These are phyloP conservation scores for Otus scops DNA, from an alignment of 2,797 vertebrate genomes.

Conservation along the genomic window DNA sequence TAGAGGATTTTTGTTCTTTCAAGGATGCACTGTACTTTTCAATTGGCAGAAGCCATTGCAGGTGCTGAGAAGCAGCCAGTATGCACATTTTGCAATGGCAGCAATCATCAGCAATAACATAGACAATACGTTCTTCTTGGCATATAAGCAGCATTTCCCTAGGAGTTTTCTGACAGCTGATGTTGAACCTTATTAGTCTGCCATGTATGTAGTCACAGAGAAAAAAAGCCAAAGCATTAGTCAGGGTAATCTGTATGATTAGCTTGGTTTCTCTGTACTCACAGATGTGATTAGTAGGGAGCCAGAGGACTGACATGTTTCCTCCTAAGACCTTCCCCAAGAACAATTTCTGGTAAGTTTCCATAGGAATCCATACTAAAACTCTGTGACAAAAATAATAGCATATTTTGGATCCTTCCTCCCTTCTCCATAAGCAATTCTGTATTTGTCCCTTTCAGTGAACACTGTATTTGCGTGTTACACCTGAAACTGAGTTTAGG, in stretches of 20 bases:
- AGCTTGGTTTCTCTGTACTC: not conserved
- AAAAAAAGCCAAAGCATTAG: not conserved
- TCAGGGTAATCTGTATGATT: not conserved
- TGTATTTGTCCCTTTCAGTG: not conserved
- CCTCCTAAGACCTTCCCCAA: not conserved
- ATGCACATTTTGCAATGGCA: not conserved
- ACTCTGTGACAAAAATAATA: not conserved
- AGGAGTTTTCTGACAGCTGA: not conserved
- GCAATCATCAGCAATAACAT: not conserved
- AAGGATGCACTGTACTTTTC: not conserved
- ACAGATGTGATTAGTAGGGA: not conserved
- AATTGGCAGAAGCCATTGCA: not conserved
- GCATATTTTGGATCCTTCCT: not conserved
- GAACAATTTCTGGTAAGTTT: not conserved
- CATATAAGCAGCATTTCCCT: not conserved
- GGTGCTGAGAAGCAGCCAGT: not conserved
- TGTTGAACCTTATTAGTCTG: not conserved
- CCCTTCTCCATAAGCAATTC: not conserved
- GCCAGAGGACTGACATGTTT: not conserved
- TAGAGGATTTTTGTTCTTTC: not conserved
- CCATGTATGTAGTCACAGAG: not conserved
- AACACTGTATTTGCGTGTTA: not conserved
- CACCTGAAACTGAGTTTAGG: not conserved
- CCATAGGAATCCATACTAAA: not conserved
- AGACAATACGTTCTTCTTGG: not conserved